Conservation (phyloP, 2,113 vertebrate genomes). For the Varanus salvator region DNA sequence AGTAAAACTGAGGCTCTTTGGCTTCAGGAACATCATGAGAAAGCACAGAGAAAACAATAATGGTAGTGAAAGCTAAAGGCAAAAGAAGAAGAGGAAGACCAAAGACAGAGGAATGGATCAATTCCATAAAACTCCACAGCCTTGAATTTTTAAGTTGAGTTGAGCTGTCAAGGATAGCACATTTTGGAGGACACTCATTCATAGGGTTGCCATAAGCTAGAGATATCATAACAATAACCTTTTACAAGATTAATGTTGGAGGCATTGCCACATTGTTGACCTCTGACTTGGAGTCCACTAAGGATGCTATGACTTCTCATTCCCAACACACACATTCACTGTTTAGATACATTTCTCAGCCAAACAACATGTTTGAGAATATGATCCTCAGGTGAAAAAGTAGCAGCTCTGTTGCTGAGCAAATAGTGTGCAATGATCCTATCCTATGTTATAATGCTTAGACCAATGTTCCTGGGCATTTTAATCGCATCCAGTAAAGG, state of each 20-base stretch:
- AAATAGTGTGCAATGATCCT: not conserved
- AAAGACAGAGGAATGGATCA: no score
- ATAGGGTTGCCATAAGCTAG: no score
- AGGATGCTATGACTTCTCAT: not conserved
- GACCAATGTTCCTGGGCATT: not conserved
- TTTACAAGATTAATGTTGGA: not conserved
- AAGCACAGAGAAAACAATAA: no score
- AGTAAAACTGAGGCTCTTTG: no score
- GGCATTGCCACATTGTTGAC: not conserved
- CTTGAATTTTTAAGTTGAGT: no score
- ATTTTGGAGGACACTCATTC: no score
- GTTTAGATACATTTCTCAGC: not conserved
- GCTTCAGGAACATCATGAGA: no score
- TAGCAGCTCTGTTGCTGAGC: not conserved
- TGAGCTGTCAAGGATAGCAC: no score
- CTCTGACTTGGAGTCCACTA: not conserved
- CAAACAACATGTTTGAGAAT: not conserved
- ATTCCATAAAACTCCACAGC: no score
- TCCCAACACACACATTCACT: not conserved
- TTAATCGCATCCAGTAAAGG: no score
- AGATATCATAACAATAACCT: not conserved
- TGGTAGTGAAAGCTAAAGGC: no score
- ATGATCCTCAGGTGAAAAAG: not conserved
- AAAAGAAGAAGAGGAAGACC: no score
- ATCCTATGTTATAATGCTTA: not conserved